Evolutionary conservation across 2,113 vertebrate genomes (phyloP), one percentile per base, ranked within the genome.

Genomic region (Isichthys henryi): DNA sequence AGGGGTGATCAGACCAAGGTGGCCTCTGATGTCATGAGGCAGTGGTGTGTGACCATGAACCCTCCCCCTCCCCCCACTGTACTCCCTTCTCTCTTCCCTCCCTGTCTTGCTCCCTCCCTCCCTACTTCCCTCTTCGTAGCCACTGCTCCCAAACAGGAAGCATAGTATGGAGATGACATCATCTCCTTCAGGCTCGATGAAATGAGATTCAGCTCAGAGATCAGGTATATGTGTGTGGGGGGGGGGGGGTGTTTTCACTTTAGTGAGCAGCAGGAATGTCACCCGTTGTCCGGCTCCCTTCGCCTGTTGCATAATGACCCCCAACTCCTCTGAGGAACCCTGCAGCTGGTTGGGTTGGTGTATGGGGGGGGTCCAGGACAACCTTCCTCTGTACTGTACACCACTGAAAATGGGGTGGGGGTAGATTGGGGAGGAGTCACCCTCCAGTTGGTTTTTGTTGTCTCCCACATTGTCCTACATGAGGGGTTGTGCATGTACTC

Each of bases 101-200:
- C 11, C 50, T 48, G 11, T 13, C 23, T 52, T 52, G 23, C 77
- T 56, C 39, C 27, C 45, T 45, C 39, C 87, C 77, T 56, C 39
- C 46, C 45, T 45, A 39, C 87, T 27, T 46, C 43, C 35, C 56
- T 17, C n/a, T 27, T 13, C 31, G 46, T 49, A 89, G 48, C n/a
- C 87, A 23, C 45, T 86, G 84, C 84, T 86, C 46, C 80, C 50
- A 88, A 90, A 85, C 49, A 45, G 53, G 92, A 91, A 94, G 93
- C 94, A 95, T 95, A 93, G 92, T 92, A 90, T 91, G 48, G 88
- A 92, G 93, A 89, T 95, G 94, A 96, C 90, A 92, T 95, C 93
- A 96, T 94, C 82, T 88, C 82, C 90, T 88, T 92, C 91, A 93
- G 92, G 93, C 92, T 93, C 74, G 90, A 92, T 94, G 92, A 91